Percentiles rank a stretch among this genome's conserved stretches.
Conservation (phyloP, 2,113 vertebrate species). For the Monopterus albus region DNA sequence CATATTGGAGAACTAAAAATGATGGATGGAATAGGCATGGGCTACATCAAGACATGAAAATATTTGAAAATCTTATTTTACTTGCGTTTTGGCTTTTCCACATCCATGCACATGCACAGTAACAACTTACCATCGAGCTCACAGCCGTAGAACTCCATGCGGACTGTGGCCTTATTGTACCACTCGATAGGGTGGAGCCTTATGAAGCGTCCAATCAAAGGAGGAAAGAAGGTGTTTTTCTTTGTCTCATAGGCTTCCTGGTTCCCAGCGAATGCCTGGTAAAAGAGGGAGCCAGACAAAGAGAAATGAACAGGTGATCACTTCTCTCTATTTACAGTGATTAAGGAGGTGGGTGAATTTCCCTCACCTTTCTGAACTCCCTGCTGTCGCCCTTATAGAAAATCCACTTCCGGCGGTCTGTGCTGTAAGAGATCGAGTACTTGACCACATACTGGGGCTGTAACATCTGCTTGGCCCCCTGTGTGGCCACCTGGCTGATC, state of each 20-base stretch:
- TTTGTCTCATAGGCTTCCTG: slow-evolving; percentile 79
- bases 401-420: slow-evolving; percentile 86
- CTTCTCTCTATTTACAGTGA: not conserved
- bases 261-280: slow-evolving; percentile 90
- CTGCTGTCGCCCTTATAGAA: slow-evolving; percentile 89
- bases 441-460: slow-evolving; percentile 80
- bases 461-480: slow-evolving; percentile 89
- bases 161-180: slow-evolving; percentile 86
- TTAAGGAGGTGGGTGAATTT: not conserved
- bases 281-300: slow-evolving; percentile 3
- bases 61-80: too few species aligned
- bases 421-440: slow-evolving; percentile 89
- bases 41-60: too few species aligned
- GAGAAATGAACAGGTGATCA: not conserved
- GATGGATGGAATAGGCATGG: too few species aligned
- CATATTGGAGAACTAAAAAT: too few species aligned
- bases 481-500: slow-evolving; percentile 91
- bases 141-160: slow-evolving; percentile 93
- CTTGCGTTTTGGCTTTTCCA: too few species aligned
- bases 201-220: slow-evolving; percentile 89
- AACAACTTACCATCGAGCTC: slow-evolving; percentile 88
- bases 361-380: slow-evolving; percentile 78
- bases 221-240: slow-evolving; percentile 89
- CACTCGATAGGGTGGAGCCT: slow-evolving; percentile 86
- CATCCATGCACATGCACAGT: too few species aligned